Base-by-base conservation (phyloP, 2,888 invertebrate genomes). In the Idaea straminata region DNA sequence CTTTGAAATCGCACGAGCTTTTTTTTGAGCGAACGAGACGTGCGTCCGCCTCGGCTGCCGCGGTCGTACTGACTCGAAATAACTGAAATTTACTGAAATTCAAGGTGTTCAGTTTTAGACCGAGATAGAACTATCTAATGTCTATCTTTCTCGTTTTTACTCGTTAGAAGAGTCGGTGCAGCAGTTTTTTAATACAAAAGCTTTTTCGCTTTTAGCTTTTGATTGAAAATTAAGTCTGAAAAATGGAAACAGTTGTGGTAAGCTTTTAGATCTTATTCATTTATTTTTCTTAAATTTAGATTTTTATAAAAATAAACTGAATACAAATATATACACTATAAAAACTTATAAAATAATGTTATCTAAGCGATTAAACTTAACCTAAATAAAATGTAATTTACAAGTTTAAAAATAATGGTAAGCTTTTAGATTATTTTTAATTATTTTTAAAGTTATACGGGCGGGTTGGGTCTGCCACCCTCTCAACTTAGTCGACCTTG, bases 31-130 rank as follows among this genome's bases (percentile, higher is more conserved):
- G 62, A 35, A 15, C 68, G 65, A 35, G 65, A 57, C 72, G 69
- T 62, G 64, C 63, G 65, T 35, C 38, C 59, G 7, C 61, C 57
- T 15, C 68, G 67, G 62, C 59, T 34, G 47, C 59, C 71, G 68
- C 66, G 66, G 65, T 66, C 64, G 62, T 65, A 74, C 73, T 74
- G 71, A 71, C 62, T 62, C 15, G 57, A 64, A 60, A 67, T 67
- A 61, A 67, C 69, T 59, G 70, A 25, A 25, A 25, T 25, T 47
- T 3, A 47, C 47, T 47, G 67, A 67, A 68, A 72, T 63, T 70
- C 47, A 47, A 47, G 47, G 47, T 47, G 47, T 71, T 68, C 72
- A 69, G 68, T 59, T 61, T 57, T 13, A 61, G 38, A 64, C 62
- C 15, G 62, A 69, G 66, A 66, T 35, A 65, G 66, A 60, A 47